These are phyloP conservation scores for Sebastes ruberrimus DNA, from an alignment of 2,797 vertebrate genomes.

Conservation along the genomic window DNA sequence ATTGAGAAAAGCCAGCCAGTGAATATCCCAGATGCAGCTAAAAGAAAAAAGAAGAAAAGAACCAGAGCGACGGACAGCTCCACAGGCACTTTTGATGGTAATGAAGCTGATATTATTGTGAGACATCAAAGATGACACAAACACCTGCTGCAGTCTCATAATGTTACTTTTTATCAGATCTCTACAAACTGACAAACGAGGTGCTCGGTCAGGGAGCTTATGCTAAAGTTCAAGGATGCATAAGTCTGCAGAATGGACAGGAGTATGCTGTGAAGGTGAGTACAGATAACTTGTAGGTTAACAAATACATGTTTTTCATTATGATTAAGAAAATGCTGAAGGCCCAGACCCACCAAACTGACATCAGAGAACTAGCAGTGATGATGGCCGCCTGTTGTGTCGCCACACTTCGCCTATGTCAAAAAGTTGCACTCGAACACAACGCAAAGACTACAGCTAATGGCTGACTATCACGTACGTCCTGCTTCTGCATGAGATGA, in stretches of 20 bases:
- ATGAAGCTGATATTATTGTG: neutral
- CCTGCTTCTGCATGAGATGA: too few relatives aligned
- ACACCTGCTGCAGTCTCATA: neutral
- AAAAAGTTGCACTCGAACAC: too few relatives aligned
- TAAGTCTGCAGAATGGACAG: slow-evolving; percentile 91
- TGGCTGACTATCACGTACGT: too few relatives aligned
- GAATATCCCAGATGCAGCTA: slow-evolving; percentile 85
- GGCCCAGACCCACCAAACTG: too few relatives aligned
- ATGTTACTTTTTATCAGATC: slow-evolving; percentile 78
- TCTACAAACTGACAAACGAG: slow-evolving; percentile 93
- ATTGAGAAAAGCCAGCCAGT: slow-evolving; percentile 91
- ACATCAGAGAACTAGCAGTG: too few relatives aligned
- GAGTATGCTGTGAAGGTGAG: slow-evolving; percentile 95
- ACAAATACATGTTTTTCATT: neutral
- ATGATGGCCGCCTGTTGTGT: too few relatives aligned
- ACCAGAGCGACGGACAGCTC: slow-evolving; percentile 87
- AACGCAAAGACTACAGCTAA: too few relatives aligned
- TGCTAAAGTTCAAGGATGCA: slow-evolving; percentile 95
- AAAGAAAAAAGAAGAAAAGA: slow-evolving; percentile 93
- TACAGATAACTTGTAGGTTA: neutral
- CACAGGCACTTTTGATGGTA: slow-evolving; percentile 92
- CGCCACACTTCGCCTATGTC: too few relatives aligned
- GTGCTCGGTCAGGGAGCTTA: slow-evolving; percentile 94
- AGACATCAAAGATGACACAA: neutral
- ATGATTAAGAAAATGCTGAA: neutral